Evolutionary conservation across 1,140 invertebrate genomes (phyloP).

Genomic region (Drosophila pachea): DNA sequence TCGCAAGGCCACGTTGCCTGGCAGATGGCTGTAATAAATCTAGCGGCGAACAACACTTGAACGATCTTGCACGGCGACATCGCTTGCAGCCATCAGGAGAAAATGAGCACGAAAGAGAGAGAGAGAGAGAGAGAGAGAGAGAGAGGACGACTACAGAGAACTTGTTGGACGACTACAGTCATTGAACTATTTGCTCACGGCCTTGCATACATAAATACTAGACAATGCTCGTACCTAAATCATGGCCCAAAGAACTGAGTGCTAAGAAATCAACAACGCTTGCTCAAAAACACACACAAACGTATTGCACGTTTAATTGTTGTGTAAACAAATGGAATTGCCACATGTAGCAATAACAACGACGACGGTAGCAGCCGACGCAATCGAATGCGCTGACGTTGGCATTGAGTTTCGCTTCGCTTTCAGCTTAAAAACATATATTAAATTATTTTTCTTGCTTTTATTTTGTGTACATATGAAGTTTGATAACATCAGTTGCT

Average conservation of each 20-base stretch:
- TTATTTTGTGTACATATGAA: background rate
- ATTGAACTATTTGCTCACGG: constrained; percentile 72
- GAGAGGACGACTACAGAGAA: background rate
- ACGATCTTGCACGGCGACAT: constrained; percentile 27
- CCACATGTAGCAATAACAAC: constrained; percentile 35
- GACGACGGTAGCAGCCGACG: constrained; percentile 6
- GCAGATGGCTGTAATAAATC: constrained; percentile 27
- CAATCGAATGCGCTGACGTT: constrained; percentile 4
- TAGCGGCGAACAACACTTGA: constrained; percentile 3
- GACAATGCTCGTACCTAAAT: constrained; percentile 14
- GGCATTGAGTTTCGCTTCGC: constrained; percentile 28
- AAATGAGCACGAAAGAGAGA: too few species aligned
- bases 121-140: constrained; percentile 7
- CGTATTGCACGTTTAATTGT: constrained; percentile 57
- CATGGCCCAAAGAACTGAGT: constrained; percentile 20
- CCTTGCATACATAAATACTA: constrained; percentile 50
- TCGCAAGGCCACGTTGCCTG: too few species aligned
- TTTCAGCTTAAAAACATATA: constrained; percentile 11
- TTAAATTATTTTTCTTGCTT: background rate
- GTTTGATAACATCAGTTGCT: constrained; percentile 6
- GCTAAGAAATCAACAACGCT: background rate
- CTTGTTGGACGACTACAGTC: constrained; percentile 43
- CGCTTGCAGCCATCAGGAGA: constrained; percentile 39
- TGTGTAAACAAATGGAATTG: constrained; percentile 61
- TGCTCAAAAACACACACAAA: background rate